Evolutionary conservation across 2,797 vertebrate genomes (phyloP), one percentile per base, ranked within the genome.

Genomic region (Eulemur rubriventer): DNA sequence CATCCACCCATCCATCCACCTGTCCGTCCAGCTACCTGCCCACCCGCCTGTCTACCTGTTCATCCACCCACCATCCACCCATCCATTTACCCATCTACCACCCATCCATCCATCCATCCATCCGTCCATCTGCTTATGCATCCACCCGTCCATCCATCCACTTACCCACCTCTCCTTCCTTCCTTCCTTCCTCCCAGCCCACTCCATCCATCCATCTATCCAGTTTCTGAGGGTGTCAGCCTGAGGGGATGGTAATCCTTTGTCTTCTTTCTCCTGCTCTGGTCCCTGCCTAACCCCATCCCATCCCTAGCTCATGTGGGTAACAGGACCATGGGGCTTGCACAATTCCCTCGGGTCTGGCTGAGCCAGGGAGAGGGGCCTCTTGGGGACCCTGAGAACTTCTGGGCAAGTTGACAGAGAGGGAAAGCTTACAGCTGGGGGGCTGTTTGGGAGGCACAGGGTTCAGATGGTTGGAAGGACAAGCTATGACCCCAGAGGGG

Each of bases 11-110:
- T 2, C 63, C 50, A 38, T 4, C 33, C 38, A 46, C 0, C n/a
- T 2, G 1, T 7, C 70, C 46, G 7, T 3, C 12, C 41, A 35
- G 3, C 43, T 10, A 14, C 0, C 41, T 4, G 12, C 0, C 35
- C 8, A 7, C 1, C 14, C 20, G 2, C 5, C 7, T 3, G 16
- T 18, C 63, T 2, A 6, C 5, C 41, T 50, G 33, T 0, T 59
- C 35, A 22, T 9, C 24, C 14, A 41, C 8, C 28, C 35, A 57
- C 22, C 52, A n/a, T 4, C 30, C 7, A 63, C 5, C 11, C 69
- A 52, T 5, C 69, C 43, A 41, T 8, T 10, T 30, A 76, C 1
- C 43, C 30, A 17, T 14, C 14, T 20, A 43, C 28, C 33, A 46
- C 0, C 38, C 80, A 28, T 5, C 33, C 14, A 28, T 4, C 35